phyloP scores from a whole-genome alignment of 1,140 invertebrate species.

The Antheraea pernyi region DNA sequence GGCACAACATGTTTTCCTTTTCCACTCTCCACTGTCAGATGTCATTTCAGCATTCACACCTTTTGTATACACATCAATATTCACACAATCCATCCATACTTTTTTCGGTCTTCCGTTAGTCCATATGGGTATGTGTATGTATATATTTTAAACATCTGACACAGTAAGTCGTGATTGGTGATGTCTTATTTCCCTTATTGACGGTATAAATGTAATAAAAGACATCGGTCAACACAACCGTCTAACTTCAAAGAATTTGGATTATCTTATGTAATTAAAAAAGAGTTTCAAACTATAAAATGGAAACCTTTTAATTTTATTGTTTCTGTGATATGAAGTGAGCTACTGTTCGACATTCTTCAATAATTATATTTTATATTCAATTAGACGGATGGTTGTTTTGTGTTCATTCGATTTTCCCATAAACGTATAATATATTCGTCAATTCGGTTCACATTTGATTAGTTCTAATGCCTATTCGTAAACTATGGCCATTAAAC shows the following conservation, averaged over 20 bases:
- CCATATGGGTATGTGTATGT: no score
- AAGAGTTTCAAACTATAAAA: slow-evolving; percentile 12
- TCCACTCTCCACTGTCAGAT: no score
- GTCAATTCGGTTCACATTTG: slow-evolving; percentile 49
- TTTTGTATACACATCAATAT: no score
- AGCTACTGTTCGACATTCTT: slow-evolving; percentile 29
- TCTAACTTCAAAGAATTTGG: background rate
- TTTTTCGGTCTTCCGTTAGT: no score
- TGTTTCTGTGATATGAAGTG: background rate
- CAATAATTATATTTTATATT: slow-evolving; percentile 61
- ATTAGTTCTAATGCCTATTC: slow-evolving; percentile 54
- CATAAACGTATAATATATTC: slow-evolving; percentile 51
- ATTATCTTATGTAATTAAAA: slow-evolving; percentile 15
- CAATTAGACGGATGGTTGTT: slow-evolving; percentile 51
- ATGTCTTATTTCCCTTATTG: background rate
- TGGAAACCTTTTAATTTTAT: slow-evolving; percentile 16
- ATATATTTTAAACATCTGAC: no score
- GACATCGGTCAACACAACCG: background rate
- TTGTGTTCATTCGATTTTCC: slow-evolving; percentile 42
- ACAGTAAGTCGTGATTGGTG: background rate
- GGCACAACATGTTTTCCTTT: no score
- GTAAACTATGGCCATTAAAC: slow-evolving; percentile 38
- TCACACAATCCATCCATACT: no score
- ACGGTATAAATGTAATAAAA: background rate
- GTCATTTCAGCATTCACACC: no score